Evolutionary conservation across 1,140 invertebrate genomes (phyloP), one percentile per base, ranked within the genome.

Genomic region (Drosophila nebulosa): DNA sequence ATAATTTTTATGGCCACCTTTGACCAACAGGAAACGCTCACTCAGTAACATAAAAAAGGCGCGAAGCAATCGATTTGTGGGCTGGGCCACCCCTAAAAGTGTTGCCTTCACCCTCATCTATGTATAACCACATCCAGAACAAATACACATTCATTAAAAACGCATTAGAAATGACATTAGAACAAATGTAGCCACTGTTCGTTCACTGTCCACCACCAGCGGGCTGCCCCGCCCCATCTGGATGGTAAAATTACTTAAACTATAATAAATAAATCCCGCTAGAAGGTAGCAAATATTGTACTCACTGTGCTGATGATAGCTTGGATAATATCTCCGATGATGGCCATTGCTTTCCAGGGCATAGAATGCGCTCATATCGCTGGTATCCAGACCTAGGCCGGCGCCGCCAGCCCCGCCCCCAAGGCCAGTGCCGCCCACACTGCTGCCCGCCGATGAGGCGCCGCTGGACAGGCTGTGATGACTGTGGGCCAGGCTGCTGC

Each of bases 231-330:
- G 39, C 39, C 39, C 39, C 5, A 7, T 42, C 1, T 5, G 14
- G 46, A 39, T 39, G 57, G 50, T 69, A 71, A 79, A 86, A 86
- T 85, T 78, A 78, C 74, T 74, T 71, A 80, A 80, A 74, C 63
- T 30, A 85, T 64, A 78, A 61, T 66, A n/a, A n/a, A 86, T 74
- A 80, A 84, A 70, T 62, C 68, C 52, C 55, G 64, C 66, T 63
- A 42, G 69, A 63, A 21, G 67, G 46, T 63, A 27, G 6, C 57
- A 22, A 27, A 16, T 46, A 6, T 36, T 52, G 18, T 32, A 90
- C 90, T 91, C 75, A 91, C 90, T 91, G 90, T 91, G 90, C 75
- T 90, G 90, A 72, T 91, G 90, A 76, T 91, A 91, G 60, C 90
- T 91, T 60, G 90, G 88, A 79, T 91, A 91, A 73, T 91, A 91